Evolutionary conservation across 1,140 invertebrate species (phyloP).

Genomic region (Lucilia cuprina): DNA sequence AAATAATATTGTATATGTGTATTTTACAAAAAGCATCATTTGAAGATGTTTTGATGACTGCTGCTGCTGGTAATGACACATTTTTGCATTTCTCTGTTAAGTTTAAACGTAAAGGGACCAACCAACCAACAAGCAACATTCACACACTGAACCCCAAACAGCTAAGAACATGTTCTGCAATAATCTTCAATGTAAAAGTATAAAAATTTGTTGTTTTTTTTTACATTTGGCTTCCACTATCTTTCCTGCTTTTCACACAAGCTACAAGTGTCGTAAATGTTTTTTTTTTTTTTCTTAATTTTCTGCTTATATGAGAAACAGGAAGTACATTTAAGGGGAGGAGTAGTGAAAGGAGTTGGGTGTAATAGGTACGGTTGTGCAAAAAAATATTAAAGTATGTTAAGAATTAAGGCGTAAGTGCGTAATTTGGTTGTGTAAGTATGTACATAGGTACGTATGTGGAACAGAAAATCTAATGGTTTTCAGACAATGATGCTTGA

Average conservation of each 20-base stretch:
- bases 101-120: not conserved
- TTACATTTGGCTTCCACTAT: not conserved
- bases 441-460: not conserved
- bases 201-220: not conserved
- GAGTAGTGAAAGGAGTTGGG: too few species aligned
- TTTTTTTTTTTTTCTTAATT: not conserved
- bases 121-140: not conserved
- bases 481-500: not conserved
- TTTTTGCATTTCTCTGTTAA: slow-evolving; percentile 9
- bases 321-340: not conserved
- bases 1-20: not conserved
- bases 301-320: not conserved
- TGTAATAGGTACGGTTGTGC: not conserved
- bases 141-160: not conserved
- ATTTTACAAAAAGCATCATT: not conserved
- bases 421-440: not conserved
- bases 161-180: not conserved
- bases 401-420: not conserved
- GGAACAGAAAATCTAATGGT: not conserved
- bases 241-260: not conserved
- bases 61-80: slow-evolving; percentile 27
- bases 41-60: not conserved
- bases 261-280: slow-evolving; percentile 6
- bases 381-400: not conserved
- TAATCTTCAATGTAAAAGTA: not conserved